Conservation (phyloP, 2,888 invertebrate species). For the Mycalesis mineus region DNA sequence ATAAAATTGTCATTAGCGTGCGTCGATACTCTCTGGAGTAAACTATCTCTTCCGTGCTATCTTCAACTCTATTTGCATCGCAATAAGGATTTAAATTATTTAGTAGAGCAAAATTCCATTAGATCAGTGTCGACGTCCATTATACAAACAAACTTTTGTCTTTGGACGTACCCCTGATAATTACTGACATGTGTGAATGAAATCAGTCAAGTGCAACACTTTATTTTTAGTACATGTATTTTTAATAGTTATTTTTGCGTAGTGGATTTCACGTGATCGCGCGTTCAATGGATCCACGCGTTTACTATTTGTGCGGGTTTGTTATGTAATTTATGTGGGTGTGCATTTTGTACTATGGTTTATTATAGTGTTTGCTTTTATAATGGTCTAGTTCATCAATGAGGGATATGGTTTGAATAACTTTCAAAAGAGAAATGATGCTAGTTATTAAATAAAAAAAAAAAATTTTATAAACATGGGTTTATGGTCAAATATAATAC, state of each 20-base stretch:
- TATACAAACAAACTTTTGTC: conserved; percentile 17
- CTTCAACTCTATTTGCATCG: neutral
- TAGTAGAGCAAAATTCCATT: neutral
- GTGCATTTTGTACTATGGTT: neutral
- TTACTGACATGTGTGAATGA: conserved; percentile 39
- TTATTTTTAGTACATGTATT: conserved; percentile 30
- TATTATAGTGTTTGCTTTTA: too few species aligned
- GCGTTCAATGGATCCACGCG: conserved; percentile 46
- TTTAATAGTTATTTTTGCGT: conserved; percentile 33
- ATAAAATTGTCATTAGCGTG: neutral
- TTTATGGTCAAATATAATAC: too few species aligned
- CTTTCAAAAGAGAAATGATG: too few species aligned
- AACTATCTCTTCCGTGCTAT: neutral
- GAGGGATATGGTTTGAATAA: too few species aligned
- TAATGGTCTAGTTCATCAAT: too few species aligned
- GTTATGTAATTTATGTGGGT: conserved; percentile 43
- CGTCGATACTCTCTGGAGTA: neutral
- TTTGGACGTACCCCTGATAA: conserved; percentile 31
- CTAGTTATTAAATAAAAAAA: too few species aligned
- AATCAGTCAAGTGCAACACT: conserved; percentile 25
- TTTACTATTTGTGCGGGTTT: conserved; percentile 41
- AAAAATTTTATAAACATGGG: too few species aligned
- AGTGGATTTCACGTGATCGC: conserved; percentile 60
- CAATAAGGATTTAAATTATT: neutral
- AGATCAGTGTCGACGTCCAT: neutral